These are phyloP conservation scores for Bubo bubo DNA, from an alignment of 2,113 vertebrate species.

Conservation along the genomic window DNA sequence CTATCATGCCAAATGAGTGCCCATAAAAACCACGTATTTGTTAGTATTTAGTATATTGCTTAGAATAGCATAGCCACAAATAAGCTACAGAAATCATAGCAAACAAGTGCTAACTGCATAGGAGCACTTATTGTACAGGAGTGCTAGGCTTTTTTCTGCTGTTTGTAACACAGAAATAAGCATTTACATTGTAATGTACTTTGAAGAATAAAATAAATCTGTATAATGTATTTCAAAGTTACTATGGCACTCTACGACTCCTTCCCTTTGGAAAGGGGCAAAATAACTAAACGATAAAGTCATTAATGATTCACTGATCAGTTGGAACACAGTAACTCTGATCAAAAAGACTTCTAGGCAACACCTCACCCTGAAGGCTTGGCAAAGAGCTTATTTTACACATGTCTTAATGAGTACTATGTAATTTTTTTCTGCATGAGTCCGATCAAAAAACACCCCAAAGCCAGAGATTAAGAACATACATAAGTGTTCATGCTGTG, in stretches of 20 bases:
- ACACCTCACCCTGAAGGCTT: conserved; percentile 27
- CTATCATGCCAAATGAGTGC: background rate
- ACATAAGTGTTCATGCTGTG: background rate
- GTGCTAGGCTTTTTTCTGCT: background rate
- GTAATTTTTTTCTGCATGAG: background rate
- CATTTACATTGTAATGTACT: background rate
- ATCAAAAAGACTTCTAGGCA: background rate
- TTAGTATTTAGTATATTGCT: background rate
- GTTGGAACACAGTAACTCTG: background rate
- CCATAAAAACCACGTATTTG: background rate
- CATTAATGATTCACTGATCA: background rate
- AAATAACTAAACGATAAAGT: conserved; percentile 21
- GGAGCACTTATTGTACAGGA: background rate
- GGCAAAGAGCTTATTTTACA: conserved; percentile 9
- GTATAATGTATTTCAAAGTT: background rate
- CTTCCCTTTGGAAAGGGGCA: background rate
- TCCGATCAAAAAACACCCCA: rapidly evolving
- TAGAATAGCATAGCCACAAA: background rate
- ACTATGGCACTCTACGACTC: background rate
- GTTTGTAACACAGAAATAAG: background rate
- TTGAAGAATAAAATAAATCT: background rate
- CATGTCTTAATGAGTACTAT: background rate
- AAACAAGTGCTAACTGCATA: background rate
- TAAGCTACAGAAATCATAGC: background rate
- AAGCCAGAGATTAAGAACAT: background rate